phyloP scores from a whole-genome alignment of 2,888 invertebrate species.

The Mechanitis messenoides region DNA sequence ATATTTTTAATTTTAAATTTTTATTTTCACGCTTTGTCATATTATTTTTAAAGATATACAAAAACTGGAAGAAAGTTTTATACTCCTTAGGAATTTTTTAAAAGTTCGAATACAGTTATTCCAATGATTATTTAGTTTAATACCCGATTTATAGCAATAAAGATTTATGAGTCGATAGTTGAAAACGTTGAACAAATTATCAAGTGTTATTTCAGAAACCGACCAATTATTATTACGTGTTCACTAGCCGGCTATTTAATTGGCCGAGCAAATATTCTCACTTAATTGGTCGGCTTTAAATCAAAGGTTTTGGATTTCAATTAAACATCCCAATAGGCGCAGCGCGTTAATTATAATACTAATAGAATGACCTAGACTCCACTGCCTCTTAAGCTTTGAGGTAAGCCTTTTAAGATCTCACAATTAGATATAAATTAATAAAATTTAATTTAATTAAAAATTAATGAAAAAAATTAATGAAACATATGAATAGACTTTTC shows the following conservation, averaged over 20 bases:
- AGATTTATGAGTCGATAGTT: slow-evolving; percentile 23
- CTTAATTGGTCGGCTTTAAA: slow-evolving; percentile 45
- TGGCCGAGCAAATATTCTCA: slow-evolving; percentile 27
- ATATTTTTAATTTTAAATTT: too few relatives aligned
- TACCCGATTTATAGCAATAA: slow-evolving; percentile 17
- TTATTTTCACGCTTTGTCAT: too few relatives aligned
- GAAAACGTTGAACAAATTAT: slow-evolving; percentile 21
- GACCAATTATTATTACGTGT: slow-evolving; percentile 18
- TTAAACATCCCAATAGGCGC: slow-evolving; percentile 54
- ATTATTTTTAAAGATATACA: too few relatives aligned
- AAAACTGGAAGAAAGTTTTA: background rate
- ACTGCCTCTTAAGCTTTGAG: background rate
- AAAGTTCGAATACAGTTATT: slow-evolving; percentile 5
- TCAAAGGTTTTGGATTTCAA: slow-evolving; percentile 56
- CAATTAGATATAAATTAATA: too few relatives aligned
- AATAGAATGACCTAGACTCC: slow-evolving; percentile 41
- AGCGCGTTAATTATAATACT: slow-evolving; percentile 49
- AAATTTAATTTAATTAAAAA: too few relatives aligned
- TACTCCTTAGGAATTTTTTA: background rate
- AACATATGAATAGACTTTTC: too few relatives aligned
- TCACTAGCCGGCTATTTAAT: slow-evolving; percentile 22
- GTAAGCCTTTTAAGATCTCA: too few relatives aligned
- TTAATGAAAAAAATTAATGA: too few relatives aligned
- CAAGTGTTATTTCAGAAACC: slow-evolving; percentile 18
- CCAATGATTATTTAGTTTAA: slow-evolving; percentile 19